Conservation (phyloP, 2,113 vertebrate species). For the Hymenochirus boettgeri region DNA sequence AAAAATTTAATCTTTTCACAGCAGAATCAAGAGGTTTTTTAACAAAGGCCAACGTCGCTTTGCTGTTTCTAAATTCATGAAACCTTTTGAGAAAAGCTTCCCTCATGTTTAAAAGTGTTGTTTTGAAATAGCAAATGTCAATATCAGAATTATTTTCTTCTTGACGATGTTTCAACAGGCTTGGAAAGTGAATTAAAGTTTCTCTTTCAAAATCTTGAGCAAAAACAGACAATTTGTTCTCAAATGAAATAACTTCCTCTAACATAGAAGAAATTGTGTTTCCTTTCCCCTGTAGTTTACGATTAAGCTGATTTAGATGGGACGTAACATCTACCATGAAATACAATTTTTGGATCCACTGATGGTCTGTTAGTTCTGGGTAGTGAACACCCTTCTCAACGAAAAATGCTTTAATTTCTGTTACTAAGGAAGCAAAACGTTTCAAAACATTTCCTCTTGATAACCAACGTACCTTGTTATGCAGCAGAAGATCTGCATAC, state of each 20-base stretch:
- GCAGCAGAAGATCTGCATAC: conserved; percentile 20
- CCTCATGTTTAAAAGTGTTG: too few species aligned
- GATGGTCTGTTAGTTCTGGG: conserved; percentile 10
- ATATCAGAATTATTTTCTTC: too few species aligned
- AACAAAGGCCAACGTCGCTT: too few species aligned
- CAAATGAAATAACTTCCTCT: not conserved
- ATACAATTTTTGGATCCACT: conserved; percentile 15
- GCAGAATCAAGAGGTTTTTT: too few species aligned
- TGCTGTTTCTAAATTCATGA: too few species aligned
- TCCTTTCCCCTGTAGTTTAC: conserved; percentile 16
- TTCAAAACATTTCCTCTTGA: conserved; percentile 23
- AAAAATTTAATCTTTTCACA: too few species aligned
- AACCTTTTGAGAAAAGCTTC: too few species aligned
- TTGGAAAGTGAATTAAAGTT: not conserved
- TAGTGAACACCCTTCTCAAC: not conserved
- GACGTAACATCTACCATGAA: conserved; percentile 10
- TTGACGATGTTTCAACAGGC: too few species aligned
- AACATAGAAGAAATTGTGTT: not conserved
- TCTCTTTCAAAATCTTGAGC: not conserved
- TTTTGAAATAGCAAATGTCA: too few species aligned
- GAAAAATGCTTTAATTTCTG: conserved; percentile 12
- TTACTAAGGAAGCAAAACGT: conserved; percentile 13
- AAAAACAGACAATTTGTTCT: not conserved
- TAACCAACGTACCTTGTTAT: conserved; percentile 18
- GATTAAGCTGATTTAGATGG: conserved; percentile 2